Conservation (phyloP, 2,797 vertebrate genomes). For the Mormyrops boulengeri region DNA sequence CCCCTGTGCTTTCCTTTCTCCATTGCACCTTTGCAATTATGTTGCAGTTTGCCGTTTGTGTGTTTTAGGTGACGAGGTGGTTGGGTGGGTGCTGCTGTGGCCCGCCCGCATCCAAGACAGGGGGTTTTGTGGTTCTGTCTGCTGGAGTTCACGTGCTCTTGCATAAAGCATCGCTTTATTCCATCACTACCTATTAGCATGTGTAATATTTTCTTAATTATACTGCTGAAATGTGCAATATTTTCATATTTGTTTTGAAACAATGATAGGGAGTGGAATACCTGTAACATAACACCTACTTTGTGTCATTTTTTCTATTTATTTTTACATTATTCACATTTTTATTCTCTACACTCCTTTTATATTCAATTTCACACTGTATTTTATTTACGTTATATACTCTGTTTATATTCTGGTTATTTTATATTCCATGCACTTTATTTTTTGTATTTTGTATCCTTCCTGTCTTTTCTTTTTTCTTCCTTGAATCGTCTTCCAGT, state of each 20-base stretch:
- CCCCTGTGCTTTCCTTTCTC: not conserved
- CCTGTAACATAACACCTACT: not conserved
- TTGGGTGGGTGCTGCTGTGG: not conserved
- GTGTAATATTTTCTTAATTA: not conserved
- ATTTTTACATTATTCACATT: not conserved
- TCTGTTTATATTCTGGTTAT: not conserved
- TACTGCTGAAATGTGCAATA: not conserved
- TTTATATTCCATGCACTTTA: not conserved
- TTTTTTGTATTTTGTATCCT: not conserved
- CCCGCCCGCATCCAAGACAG: not conserved
- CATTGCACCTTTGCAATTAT: not conserved
- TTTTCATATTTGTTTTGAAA: not conserved
- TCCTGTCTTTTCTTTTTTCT: not conserved
- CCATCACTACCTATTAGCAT: not conserved
- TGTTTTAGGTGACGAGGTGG: not conserved
- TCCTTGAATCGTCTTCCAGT: not conserved
- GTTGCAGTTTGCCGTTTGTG: not conserved
- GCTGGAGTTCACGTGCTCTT: not conserved
- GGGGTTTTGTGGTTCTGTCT: not conserved
- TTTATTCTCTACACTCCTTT: not conserved
- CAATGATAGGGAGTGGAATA: not conserved
- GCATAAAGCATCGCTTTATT: not conserved
- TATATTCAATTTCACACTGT: not conserved
- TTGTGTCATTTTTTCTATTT: not conserved
- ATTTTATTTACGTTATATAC: not conserved